Percentiles rank a stretch among this genome's conserved stretches.
Conservation (phyloP, 2,888 invertebrate genomes). For the Neocrepidodera transversa region DNA sequence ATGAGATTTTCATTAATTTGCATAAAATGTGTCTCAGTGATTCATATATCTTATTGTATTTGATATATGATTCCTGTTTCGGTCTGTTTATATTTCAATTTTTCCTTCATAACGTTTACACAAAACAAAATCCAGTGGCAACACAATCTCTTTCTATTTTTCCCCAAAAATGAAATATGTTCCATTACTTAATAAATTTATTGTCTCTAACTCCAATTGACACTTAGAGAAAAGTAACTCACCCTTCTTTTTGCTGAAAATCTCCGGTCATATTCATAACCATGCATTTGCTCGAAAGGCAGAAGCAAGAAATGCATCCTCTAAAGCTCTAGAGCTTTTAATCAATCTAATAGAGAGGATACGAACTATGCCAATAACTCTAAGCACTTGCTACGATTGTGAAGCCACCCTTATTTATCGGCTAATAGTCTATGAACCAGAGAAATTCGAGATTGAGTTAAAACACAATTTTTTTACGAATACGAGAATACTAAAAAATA, state of each 20-base stretch:
- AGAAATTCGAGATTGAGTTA: no score
- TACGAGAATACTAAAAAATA: no score
- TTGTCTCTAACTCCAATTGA: constrained; percentile 38
- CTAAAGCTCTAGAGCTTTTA: constrained; percentile 47
- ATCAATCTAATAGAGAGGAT: constrained; percentile 59
- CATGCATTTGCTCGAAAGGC: constrained; percentile 36
- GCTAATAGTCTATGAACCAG: constrained; percentile 19
- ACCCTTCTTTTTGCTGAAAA: constrained; percentile 35
- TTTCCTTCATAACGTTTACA: constrained; percentile 30
- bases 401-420: constrained; percentile 31
- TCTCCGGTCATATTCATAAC: constrained; percentile 53
- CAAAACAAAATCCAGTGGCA: no score
- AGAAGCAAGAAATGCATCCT: constrained; percentile 40
- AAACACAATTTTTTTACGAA: no score
- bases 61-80: constrained; percentile 57
- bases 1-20: constrained; percentile 62
- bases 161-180: constrained; percentile 43
- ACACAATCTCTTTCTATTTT: no score
- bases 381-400: constrained; percentile 47
- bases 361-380: constrained; percentile 55
- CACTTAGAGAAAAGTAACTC: constrained; percentile 28
- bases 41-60: constrained; percentile 61
- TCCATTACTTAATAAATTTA: constrained; percentile 49
- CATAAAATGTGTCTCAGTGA: constrained; percentile 63
- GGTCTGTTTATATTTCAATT: constrained; percentile 49